These are phyloP conservation scores for Dasyurus viverrinus DNA, from an alignment of 2,113 vertebrate species.

Conservation along the genomic window DNA sequence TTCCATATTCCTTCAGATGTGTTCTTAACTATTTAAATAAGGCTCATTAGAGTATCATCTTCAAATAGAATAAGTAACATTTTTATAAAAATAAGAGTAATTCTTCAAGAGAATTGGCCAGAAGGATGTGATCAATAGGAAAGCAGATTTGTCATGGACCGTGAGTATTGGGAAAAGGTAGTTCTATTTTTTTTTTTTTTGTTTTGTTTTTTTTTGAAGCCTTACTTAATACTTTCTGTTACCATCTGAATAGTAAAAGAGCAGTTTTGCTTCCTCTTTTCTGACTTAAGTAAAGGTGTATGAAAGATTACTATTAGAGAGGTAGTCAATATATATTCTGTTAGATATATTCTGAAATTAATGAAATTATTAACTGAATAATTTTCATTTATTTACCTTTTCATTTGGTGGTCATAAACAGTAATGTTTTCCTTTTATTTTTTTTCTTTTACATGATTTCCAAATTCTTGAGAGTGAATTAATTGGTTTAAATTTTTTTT, in stretches of 20 bases:
- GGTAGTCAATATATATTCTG: not conserved
- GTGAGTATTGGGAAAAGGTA: not conserved
- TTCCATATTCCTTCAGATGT: too few species aligned
- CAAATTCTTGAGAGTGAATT: not conserved
- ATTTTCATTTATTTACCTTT: not conserved
- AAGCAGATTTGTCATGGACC: not conserved
- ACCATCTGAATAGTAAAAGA: not conserved
- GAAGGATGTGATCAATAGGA: not conserved
- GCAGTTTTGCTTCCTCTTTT: not conserved
- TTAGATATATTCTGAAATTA: not conserved
- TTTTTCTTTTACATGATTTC: not conserved
- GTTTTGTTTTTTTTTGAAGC: not conserved
- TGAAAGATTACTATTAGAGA: not conserved
- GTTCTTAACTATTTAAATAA: not conserved
- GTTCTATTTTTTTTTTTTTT: not conserved
- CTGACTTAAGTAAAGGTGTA: not conserved
- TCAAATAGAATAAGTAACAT: not conserved
- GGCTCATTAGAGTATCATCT: not conserved
- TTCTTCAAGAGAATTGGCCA: not conserved
- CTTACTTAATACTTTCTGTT: not conserved
- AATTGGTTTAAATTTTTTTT: not conserved
- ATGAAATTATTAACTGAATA: constrained; percentile 4
- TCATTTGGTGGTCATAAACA: not conserved
- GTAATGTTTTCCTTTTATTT: not conserved
- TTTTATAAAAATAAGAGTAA: not conserved